Conservation (phyloP, 2,113 vertebrate species). For the Cyprinodon variegatus region DNA sequence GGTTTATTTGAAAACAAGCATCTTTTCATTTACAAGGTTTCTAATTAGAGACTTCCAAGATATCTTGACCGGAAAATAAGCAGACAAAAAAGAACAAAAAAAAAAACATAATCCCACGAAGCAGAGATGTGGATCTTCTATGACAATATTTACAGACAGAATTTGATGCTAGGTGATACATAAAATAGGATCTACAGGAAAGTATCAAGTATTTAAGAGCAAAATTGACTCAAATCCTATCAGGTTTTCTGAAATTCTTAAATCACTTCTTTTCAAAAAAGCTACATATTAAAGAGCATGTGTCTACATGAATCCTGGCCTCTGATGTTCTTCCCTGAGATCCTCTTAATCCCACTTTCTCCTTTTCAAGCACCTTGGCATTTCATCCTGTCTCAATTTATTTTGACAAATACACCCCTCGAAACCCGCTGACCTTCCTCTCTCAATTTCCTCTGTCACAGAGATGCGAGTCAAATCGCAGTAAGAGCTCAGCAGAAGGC, state of each 20-base stretch:
- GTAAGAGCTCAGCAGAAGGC: slow-evolving; percentile 9
- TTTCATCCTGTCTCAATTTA: slow-evolving; percentile 24
- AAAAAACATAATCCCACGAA: not conserved
- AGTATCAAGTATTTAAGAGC: not conserved
- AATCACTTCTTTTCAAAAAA: slow-evolving; percentile 23
- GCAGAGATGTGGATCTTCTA: not conserved
- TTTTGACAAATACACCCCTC: slow-evolving; percentile 12
- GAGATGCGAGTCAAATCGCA: slow-evolving; percentile 14
- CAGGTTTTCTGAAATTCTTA: not conserved
- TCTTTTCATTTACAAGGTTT: not conserved
- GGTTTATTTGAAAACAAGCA: too few relatives aligned
- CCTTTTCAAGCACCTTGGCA: slow-evolving; percentile 27
- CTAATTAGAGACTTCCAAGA: not conserved
- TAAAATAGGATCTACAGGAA: slow-evolving; percentile 4
- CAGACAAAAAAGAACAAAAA: too few relatives aligned
- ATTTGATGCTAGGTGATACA: not conserved
- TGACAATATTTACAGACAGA: not conserved
- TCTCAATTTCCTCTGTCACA: slow-evolving; percentile 17
- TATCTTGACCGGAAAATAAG: not conserved
- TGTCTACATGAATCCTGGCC: slow-evolving; percentile 20
- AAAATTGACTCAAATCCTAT: not conserved
- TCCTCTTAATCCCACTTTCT: slow-evolving; percentile 17
- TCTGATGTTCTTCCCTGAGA: slow-evolving; percentile 14
- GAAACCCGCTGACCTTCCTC: slow-evolving; percentile 23
- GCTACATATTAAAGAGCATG: slow-evolving; percentile 23